Evolutionary conservation across 2,888 invertebrate species (phyloP).

Genomic region (Leptinotarsa tumamoca): DNA sequence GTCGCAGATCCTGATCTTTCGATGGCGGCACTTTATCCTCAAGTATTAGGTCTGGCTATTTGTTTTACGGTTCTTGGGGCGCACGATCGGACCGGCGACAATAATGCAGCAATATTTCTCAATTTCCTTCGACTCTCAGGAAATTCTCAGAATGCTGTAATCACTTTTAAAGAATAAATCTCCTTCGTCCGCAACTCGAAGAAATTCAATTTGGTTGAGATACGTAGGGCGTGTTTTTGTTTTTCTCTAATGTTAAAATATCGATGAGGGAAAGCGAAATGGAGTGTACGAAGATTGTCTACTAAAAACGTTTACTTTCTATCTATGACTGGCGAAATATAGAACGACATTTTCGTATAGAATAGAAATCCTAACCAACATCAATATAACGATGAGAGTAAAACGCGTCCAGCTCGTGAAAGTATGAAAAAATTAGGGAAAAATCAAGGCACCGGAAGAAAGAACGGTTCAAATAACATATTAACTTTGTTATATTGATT

Average conservation of each 20-base stretch:
- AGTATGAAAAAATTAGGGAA: no score
- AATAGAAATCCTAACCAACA: no score
- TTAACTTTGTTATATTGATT: no score
- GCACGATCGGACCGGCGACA: constrained; percentile 50
- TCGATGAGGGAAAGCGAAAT: background rate
- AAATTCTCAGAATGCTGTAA: constrained; percentile 50
- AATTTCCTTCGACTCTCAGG: constrained; percentile 49
- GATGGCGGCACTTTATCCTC: constrained; percentile 26
- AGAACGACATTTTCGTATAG: background rate
- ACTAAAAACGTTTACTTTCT: background rate
- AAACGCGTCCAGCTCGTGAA: no score
- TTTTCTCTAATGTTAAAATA: constrained; percentile 12
- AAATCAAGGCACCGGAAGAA: no score
- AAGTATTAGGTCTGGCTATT: constrained; percentile 42
- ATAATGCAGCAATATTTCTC: constrained; percentile 53
- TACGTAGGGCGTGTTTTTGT: constrained; percentile 18
- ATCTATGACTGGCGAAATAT: background rate
- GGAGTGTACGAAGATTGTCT: no score
- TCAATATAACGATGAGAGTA: no score
- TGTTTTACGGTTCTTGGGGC: constrained; percentile 43
- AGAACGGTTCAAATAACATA: no score
- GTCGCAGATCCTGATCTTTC: constrained; percentile 18
- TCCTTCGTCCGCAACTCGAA: constrained; percentile 44
- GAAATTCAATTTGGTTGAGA: constrained; percentile 49
- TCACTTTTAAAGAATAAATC: constrained; percentile 54